Percentiles rank a stretch among this genome's conserved stretches.
phyloP scores from a whole-genome alignment of 2,797 vertebrate genomes.

The Lycodopsis pacificus region DNA sequence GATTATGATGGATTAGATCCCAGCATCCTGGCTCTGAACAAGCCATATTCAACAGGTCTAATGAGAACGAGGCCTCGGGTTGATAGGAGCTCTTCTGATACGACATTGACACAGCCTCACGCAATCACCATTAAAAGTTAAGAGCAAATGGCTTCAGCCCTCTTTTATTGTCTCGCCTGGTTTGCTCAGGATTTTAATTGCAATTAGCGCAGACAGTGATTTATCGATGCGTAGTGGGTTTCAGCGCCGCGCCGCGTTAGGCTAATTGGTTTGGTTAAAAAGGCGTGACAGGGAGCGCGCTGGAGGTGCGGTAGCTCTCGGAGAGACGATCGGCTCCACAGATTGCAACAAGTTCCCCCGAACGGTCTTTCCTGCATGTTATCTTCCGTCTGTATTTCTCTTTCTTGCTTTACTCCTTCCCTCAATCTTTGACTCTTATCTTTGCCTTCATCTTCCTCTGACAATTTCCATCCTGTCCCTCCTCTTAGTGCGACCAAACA shows the following conservation, averaged over 20 bases:
- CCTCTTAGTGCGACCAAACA: slow-evolving; percentile 5
- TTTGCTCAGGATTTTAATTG: slow-evolving; percentile 81
- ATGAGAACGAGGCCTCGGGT: slow-evolving; percentile 59
- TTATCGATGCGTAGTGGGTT: slow-evolving; percentile 75
- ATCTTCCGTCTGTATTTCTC: background rate
- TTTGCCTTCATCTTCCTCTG: background rate
- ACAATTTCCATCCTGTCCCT: slow-evolving; percentile 16
- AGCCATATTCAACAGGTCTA: slow-evolving; percentile 35
- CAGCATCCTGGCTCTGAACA: slow-evolving; percentile 38
- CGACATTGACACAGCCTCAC: slow-evolving; percentile 60
- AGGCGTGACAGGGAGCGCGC: slow-evolving; percentile 74
- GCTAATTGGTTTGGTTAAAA: slow-evolving; percentile 85
- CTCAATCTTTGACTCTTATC: background rate
- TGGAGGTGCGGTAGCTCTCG: slow-evolving; percentile 33
- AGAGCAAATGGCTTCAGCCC: slow-evolving; percentile 71
- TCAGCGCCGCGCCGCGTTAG: slow-evolving; percentile 55
- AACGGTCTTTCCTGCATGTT: background rate
- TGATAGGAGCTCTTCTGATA: slow-evolving; percentile 59
- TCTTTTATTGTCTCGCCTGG: slow-evolving; percentile 76
- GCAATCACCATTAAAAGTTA: slow-evolving; percentile 71
- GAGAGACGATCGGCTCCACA: slow-evolving; percentile 9
- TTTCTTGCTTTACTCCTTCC: slow-evolving; percentile 2
- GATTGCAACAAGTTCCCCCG: slow-evolving; percentile 11
- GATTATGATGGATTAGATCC: slow-evolving; percentile 46
- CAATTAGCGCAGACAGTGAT: slow-evolving; percentile 80